Evolutionary conservation across 64 coral and sea anemone species (phyloP).

Genomic region (Montipora foliosa): DNA sequence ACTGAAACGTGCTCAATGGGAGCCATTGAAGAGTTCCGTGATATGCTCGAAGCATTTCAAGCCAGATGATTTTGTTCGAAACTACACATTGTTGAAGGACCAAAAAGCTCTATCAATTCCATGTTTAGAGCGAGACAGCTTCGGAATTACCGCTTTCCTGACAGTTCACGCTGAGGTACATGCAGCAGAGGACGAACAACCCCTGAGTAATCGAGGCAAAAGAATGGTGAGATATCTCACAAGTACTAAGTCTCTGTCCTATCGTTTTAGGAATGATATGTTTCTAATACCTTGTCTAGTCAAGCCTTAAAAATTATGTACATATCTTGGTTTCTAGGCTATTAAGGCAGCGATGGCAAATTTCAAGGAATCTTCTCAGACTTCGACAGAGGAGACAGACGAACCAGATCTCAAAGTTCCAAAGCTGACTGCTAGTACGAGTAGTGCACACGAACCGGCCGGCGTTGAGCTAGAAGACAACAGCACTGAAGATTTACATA

Average conservation of each 20-base stretch:
- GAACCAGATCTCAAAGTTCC: conserved; percentile 1
- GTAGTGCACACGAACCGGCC: neutral
- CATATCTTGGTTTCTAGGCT: conserved; percentile 1
- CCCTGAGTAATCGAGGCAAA: conserved; percentile 10
- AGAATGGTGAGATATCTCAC: neutral
- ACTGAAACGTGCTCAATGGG: neutral
- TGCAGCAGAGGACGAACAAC: conserved; percentile 11
- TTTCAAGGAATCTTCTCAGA: neutral
- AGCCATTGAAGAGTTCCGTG: conserved; percentile 2
- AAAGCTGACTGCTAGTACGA: neutral
- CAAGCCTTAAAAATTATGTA: neutral
- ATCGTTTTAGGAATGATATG: conserved; percentile 1
- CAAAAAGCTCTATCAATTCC: neutral
- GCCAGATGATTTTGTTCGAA: neutral
- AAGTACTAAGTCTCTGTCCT: neutral
- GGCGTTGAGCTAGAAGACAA: neutral
- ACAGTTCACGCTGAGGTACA: neutral
- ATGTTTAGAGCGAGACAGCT: neutral
- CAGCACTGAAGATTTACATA: conserved; percentile 9
- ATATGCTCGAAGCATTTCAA: conserved; percentile 39
- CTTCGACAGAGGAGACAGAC: neutral
- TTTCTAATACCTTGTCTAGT: neutral
- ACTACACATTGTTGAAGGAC: neutral
- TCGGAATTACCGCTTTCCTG: neutral
- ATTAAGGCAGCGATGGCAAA: neutral